Base-by-base conservation (phyloP, 1,140 invertebrate species). In the Cydia pomonella region DNA sequence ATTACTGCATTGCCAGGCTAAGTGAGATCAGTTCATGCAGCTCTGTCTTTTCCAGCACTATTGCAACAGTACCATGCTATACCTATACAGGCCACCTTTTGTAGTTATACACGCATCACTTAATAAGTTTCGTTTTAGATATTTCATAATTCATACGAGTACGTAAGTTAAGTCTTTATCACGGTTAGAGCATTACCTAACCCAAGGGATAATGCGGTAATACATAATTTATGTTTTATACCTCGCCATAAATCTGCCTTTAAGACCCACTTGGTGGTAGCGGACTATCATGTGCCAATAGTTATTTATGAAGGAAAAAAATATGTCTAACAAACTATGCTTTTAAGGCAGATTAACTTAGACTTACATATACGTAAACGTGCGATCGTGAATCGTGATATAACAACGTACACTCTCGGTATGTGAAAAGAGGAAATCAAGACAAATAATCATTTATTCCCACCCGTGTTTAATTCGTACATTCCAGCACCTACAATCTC, bases 1-100 rank as follows among this genome's bases (percentile, higher is more conserved):
- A 94, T 78, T 94, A 95, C 78, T 91, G 94, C 9, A 92, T 94
- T 83, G 93, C 94, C 0, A 88, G 87, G 62, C 85, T 92, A 71
- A 77, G 92, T 93, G 3, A 16, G 41, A 13, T 44, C 41, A 13
- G 12, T 79, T 75, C 23, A 77, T 79, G 2, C 12, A 80, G 0
- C 0, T 16, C 44, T 47, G 44, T 9, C 7, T 10, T 38, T 38
- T 16, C 0, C 44, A 16, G 44, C 44, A 16, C 44, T 47, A 3
- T 1, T 47, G 13, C 41, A 7, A 5, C 12, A 41, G 7, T 33
- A 33, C 29, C 29, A 33, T 33, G 29, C 29, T 7, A 7, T 38
- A 38, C 33, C 29, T 7, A 7, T 38, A 38, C 33, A 38, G 7
- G 33, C 33, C 9, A 38, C 33, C 33, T 10, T 38, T 38, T 38